Conservation (phyloP, 2,888 invertebrate species). For the Nephrotoma guestfalica region DNA sequence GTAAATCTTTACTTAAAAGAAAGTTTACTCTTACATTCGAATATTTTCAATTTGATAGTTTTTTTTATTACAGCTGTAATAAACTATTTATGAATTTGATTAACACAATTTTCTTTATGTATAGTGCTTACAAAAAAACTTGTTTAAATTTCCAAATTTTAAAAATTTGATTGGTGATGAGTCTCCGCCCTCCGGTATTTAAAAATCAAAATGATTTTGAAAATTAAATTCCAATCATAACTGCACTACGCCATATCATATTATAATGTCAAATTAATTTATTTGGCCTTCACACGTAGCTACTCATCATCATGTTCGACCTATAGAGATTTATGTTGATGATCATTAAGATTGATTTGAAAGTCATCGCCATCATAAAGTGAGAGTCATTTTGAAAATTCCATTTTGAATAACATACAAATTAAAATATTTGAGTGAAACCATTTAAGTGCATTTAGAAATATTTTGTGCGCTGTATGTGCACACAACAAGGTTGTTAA, state of each 20-base stretch:
- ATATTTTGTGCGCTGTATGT: background rate
- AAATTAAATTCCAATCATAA: background rate
- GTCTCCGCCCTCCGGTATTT: background rate
- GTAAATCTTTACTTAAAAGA: background rate
- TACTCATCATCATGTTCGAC: background rate
- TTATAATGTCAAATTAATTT: background rate
- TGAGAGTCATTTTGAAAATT: background rate
- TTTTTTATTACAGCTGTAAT: background rate
- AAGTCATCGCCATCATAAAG: background rate
- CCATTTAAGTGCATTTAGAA: background rate
- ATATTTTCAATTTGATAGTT: background rate
- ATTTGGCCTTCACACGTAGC: background rate
- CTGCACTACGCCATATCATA: background rate
- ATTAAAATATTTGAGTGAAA: background rate
- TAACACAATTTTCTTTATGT: background rate
- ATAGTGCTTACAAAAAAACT: background rate
- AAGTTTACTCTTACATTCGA: background rate
- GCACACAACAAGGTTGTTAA: background rate
- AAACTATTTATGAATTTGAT: background rate
- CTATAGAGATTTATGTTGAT: background rate
- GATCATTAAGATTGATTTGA: background rate
- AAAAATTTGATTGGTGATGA: background rate
- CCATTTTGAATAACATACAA: background rate
- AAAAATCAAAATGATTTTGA: background rate
- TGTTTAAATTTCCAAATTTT: background rate